Conservation (phyloP, 2,888 invertebrate species). For the Eilema sororculum region DNA sequence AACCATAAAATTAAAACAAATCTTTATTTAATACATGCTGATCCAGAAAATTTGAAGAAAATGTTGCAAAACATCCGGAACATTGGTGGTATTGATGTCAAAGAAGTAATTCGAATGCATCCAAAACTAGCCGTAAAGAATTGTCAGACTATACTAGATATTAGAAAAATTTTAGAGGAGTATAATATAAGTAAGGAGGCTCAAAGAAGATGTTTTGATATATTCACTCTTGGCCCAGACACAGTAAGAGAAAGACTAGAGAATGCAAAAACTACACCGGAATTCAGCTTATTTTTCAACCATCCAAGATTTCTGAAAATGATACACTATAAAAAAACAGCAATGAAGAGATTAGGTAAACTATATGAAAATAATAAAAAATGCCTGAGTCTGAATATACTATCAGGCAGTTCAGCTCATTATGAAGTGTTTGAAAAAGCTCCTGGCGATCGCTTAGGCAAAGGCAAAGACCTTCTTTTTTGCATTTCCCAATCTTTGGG, state of each 20-base stretch:
- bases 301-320: constrained; percentile 82
- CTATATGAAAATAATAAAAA: constrained; percentile 75
- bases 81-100: constrained; percentile 79
- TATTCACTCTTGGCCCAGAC: constrained; percentile 73
- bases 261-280: constrained; percentile 72
- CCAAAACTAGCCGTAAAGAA: constrained; percentile 77
- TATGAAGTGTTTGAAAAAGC: constrained; percentile 78
- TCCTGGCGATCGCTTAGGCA: constrained; percentile 79
- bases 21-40: constrained; percentile 76
- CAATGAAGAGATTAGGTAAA: constrained; percentile 66
- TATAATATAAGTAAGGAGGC: constrained; percentile 75
- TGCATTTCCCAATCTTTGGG: constrained; percentile 72
- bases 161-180: constrained; percentile 70
- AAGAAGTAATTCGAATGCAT: constrained; percentile 76
- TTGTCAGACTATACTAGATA: constrained; percentile 68
- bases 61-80: constrained; percentile 68
- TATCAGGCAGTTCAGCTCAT: constrained; percentile 76
- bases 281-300: constrained; percentile 71
- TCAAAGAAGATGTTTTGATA: constrained; percentile 79
- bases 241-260: constrained; percentile 75
- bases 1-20: constrained; percentile 77
- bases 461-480: constrained; percentile 79
- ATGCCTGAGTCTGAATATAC: constrained; percentile 77
- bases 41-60: constrained; percentile 77
- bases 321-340: constrained; percentile 78